Percentiles rank a stretch among this genome's conserved stretches.
Evolutionary conservation across 1,140 invertebrate species (phyloP).

Genomic region (Eurosta solidaginis): DNA sequence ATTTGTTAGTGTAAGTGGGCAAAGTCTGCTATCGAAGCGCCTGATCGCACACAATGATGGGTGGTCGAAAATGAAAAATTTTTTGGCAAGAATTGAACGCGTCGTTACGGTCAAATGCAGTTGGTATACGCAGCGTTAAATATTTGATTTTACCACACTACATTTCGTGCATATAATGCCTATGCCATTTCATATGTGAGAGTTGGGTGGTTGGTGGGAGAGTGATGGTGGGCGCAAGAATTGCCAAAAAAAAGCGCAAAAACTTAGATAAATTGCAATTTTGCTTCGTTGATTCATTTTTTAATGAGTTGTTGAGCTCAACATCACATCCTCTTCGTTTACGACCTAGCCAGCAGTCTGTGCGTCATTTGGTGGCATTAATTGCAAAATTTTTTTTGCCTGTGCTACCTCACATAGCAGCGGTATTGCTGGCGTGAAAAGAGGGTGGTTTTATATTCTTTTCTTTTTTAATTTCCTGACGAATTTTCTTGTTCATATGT

Average conservation of each 20-base stretch:
- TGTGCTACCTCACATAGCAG: background rate
- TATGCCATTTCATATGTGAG: background rate
- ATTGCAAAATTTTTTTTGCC: background rate
- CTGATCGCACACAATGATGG: background rate
- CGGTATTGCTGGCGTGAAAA: background rate
- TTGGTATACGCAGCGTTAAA: background rate
- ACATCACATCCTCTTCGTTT: background rate
- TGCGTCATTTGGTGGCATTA: background rate
- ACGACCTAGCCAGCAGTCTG: background rate
- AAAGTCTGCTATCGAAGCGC: background rate
- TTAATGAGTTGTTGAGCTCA: slow-evolving; percentile 16
- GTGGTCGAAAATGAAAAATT: background rate
- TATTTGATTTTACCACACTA: background rate
- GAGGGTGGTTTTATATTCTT: background rate
- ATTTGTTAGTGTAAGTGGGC: background rate
- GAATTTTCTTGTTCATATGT: background rate
- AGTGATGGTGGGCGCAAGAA: background rate
- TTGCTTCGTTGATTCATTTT: slow-evolving; percentile 25
- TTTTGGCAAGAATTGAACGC: slow-evolving; percentile 11
- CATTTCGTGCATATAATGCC: no score
- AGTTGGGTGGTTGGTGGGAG: background rate
- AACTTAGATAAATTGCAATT: slow-evolving; percentile 33
- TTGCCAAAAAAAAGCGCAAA: slow-evolving; percentile 29
- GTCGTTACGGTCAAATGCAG: slow-evolving; percentile 26
- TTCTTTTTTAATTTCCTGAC: slow-evolving; percentile 9